Conservation (phyloP, 2,888 invertebrate species). For the Heliconius erato region DNA sequence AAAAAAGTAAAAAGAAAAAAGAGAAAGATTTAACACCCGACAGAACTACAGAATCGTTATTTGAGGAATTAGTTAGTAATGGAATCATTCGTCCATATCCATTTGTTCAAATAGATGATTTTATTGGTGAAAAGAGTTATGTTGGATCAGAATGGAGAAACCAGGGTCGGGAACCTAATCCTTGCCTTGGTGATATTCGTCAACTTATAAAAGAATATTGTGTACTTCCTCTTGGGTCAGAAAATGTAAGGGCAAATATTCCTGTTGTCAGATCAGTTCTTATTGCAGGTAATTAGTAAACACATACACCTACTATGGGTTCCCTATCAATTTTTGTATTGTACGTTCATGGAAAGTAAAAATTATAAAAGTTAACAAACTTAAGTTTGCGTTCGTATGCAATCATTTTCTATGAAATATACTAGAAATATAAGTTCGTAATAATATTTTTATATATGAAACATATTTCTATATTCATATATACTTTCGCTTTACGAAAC, state of each 20-base stretch:
- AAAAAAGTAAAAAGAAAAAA: conserved; percentile 96
- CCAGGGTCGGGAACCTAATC: conserved; percentile 82
- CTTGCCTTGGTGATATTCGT: conserved; percentile 92
- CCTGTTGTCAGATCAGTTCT: conserved; percentile 93
- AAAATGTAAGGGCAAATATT: conserved; percentile 88
- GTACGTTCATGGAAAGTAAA: too few species aligned
- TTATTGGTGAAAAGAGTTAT: conserved; percentile 92
- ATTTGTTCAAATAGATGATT: conserved; percentile 88
- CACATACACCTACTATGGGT: not conserved
- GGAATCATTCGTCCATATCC: conserved; percentile 95
- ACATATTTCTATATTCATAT: too few species aligned
- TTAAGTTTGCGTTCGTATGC: too few species aligned
- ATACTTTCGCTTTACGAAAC: too few species aligned
- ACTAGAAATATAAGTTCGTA: too few species aligned
- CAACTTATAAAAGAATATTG: conserved; percentile 95
- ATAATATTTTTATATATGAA: too few species aligned
- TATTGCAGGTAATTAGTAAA: conserved; percentile 86
- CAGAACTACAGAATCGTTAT: conserved; percentile 94
- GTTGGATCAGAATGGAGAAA: conserved; percentile 83
- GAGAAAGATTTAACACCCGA: conserved; percentile 98
- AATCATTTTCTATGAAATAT: too few species aligned
- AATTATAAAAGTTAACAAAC: too few species aligned
- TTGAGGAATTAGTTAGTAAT: conserved; percentile 96
- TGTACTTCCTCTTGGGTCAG: conserved; percentile 93
- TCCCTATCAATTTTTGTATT: too few species aligned